Conservation (phyloP, 37 sponge, comb jelly and placozoan species). For the Ianthella basta region DNA sequence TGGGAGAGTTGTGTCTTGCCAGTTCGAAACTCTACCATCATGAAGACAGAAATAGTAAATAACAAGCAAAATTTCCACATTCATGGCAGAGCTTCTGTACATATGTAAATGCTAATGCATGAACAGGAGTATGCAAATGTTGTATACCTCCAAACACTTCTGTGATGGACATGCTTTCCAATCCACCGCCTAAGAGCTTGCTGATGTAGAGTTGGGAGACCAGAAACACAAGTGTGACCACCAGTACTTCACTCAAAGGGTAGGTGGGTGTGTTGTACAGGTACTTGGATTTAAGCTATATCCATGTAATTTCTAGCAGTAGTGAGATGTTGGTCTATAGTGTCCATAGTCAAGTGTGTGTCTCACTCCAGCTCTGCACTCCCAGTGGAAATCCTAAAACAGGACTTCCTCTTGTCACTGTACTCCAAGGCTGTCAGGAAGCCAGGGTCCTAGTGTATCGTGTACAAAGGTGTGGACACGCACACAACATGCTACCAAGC, state of each 20-base stretch:
- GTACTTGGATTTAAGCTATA: too few relatives aligned
- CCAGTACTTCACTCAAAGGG: too few relatives aligned
- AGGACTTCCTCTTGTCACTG: conserved; percentile 91
- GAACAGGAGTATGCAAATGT: neutral
- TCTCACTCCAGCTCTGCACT: conserved; percentile 94
- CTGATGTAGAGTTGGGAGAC: conserved; percentile 20
- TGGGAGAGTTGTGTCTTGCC: conserved; percentile 99
- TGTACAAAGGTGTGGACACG: neutral
- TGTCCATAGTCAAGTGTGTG: neutral
- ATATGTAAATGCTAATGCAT: too few relatives aligned
- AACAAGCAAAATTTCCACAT: neutral
- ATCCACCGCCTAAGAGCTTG: conserved; percentile 89
- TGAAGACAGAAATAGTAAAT: neutral
- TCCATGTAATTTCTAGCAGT: too few relatives aligned
- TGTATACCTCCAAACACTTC: conserved; percentile 96
- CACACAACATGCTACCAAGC: neutral
- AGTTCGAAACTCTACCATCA: conserved; percentile 89
- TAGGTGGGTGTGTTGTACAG: too few relatives aligned
- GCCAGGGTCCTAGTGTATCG: conserved; percentile 62
- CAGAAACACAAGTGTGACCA: too few relatives aligned
- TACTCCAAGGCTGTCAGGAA: conserved; percentile 98
- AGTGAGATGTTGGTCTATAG: too few relatives aligned
- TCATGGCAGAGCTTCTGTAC: neutral
- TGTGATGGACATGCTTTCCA: conserved; percentile 99
- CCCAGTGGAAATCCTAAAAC: conserved; percentile 93